Conservation (phyloP, 1,140 invertebrate genomes). For the Drosophila simulans region DNA sequence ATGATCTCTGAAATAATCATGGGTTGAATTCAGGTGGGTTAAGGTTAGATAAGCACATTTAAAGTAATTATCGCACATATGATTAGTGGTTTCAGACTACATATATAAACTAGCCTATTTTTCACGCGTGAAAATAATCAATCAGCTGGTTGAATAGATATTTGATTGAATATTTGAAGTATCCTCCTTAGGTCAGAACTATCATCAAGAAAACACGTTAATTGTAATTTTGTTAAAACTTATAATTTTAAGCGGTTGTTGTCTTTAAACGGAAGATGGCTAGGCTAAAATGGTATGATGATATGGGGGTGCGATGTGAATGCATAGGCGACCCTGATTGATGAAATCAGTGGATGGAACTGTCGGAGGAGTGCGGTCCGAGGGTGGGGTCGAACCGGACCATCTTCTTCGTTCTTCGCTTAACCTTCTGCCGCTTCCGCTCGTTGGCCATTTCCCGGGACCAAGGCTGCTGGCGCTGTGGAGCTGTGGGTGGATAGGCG, state of each 20-base stretch:
- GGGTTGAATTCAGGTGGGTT: neutral
- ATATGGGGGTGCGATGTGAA: neutral
- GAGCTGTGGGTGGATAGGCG: slow-evolving; percentile 32
- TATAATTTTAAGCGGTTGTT: slow-evolving; percentile 22
- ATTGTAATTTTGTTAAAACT: slow-evolving; percentile 14
- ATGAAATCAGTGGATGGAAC: neutral
- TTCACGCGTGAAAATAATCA: too few species aligned
- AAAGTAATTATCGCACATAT: neutral
- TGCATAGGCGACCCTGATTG: neutral
- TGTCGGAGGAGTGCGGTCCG: slow-evolving; percentile 15
- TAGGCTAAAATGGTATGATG: slow-evolving; percentile 2
- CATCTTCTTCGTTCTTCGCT: slow-evolving; percentile 4
- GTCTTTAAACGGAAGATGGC: slow-evolving; percentile 2
- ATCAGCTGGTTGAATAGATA: neutral
- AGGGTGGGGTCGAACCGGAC: slow-evolving; percentile 13
- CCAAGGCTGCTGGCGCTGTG: slow-evolving; percentile 21
- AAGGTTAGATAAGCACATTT: slow-evolving; percentile 5
- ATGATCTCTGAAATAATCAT: neutral
- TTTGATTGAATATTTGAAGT: neutral
- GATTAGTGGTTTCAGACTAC: neutral
- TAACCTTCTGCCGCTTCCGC: neutral
- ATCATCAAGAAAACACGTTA: too few species aligned
- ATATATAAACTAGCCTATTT: neutral
- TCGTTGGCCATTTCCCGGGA: slow-evolving; percentile 9
- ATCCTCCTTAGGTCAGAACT: neutral